Evolutionary conservation across 2,888 invertebrate genomes (phyloP), one percentile per base, ranked within the genome.

Genomic region (Drosophila anceps): DNA sequence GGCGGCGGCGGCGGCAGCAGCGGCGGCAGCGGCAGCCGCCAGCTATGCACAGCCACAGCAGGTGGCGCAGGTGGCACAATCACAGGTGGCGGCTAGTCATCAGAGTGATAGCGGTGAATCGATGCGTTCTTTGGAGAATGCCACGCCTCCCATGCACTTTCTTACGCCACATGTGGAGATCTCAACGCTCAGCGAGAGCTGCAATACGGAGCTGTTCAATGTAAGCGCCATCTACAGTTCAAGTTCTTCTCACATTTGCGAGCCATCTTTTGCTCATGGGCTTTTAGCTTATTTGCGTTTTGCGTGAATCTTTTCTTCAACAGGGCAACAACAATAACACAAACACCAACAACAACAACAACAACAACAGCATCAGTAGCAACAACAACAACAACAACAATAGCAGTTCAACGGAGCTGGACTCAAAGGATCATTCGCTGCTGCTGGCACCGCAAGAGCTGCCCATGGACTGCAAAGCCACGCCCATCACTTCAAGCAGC

Each of bases 161-260:
- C 94, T 98, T 44, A 97, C 97, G 41, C 98, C 98, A 8, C 98
- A 98, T 84, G 97, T 98, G 39, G 97, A 98, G 94, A 97, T 98
- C 92, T 97, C 97, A 44, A 97, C 97, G 54, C 96, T 97, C 95
- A 96, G 96, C 20, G 97, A 97, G 91, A 96, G 96, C 73, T 96
- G 96, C 81, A 96, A 96, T 74, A 74, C 88, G 73, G 96, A 96
- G 87, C 95, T 91, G 68, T 92, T 91, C 76, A 93, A 93, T 91
- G 93, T 93, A 92, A 91, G 89, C 85, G 35, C 48, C n/a, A 39
- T 31, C 33, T 31, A 29, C 27, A n/a, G 24, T 39, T 51, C 43
- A 37, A 18, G 15, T 31, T n/a, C 24, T 48, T 12, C 1, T 20
- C 20, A 9, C 15, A 13, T 12, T 29, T 10, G 5, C 31, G 20